Evolutionary conservation across 1,140 invertebrate species (phyloP).

Genomic region (Conus betulinus): DNA sequence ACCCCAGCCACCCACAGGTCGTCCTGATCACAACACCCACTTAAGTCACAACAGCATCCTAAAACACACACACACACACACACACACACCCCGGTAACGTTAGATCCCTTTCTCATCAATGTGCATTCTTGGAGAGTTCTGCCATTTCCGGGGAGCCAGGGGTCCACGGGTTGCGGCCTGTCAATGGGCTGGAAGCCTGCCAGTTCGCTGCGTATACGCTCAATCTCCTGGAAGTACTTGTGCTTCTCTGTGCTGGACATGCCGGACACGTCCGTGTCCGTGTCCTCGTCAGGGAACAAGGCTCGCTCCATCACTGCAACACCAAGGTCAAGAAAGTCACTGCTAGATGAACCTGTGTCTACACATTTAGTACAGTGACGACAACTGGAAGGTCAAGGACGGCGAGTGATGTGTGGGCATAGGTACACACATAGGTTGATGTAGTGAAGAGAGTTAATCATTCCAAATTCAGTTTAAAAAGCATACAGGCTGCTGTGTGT

Average conservation of each 20-base stretch:
- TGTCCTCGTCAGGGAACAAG: constrained; percentile 72
- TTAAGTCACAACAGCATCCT: not conserved
- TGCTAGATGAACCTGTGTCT: not conserved
- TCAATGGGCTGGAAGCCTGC: constrained; percentile 72
- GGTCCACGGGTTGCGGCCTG: constrained; percentile 56
- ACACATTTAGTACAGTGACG: constrained; percentile 26
- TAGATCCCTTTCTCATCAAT: not conserved
- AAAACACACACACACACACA: not conserved
- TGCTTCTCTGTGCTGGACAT: constrained; percentile 57
- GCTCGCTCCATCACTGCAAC: constrained; percentile 74
- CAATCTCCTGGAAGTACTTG: constrained; percentile 68
- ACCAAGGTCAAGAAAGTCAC: not conserved
- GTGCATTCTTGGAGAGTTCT: constrained; percentile 37
- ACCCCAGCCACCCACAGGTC: not conserved
- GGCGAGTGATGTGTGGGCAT: not conserved
- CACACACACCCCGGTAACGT: not conserved
- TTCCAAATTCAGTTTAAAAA: too few species aligned
- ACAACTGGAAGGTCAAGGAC: constrained; percentile 28
- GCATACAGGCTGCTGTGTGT: too few species aligned
- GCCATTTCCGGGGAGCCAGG: constrained; percentile 55
- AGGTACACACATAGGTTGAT: not conserved
- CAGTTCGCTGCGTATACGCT: constrained; percentile 67
- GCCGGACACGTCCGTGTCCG: constrained; percentile 55
- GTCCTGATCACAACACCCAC: not conserved
- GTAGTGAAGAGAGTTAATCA: too few species aligned